A percentile compares a stretch with the other conserved stretches of the same genome.
These are phyloP conservation scores for Podotricha telesiphe DNA, from an alignment of 2,888 invertebrate species.

Conservation along the genomic window DNA sequence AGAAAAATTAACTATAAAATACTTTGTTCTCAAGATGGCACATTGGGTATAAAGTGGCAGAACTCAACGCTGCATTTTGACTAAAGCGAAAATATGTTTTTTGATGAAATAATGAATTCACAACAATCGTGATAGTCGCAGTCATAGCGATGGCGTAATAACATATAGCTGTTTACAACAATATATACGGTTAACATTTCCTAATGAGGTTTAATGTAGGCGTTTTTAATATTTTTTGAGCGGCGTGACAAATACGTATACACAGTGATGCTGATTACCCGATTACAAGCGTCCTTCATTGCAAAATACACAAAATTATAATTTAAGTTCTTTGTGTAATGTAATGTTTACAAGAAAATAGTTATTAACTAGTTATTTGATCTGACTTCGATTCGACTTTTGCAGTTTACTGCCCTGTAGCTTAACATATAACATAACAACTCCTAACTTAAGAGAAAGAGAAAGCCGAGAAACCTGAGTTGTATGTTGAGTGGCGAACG, in stretches of 20 bases:
- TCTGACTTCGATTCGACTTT: too few relatives aligned
- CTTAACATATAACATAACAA: too few relatives aligned
- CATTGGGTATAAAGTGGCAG: too few relatives aligned
- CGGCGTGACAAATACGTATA: constrained; percentile 17
- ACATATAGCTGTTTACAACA: not conserved
- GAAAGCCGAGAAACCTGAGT: too few relatives aligned
- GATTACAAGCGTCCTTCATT: constrained; percentile 12
- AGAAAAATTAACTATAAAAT: too few relatives aligned
- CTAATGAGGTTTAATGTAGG: constrained; percentile 1
- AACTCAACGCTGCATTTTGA: too few relatives aligned
- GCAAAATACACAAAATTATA: not conserved
- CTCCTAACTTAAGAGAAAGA: too few relatives aligned
- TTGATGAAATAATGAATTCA: not conserved
- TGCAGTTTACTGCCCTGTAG: too few relatives aligned
- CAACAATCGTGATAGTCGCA: not conserved
- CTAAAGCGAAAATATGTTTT: not conserved
- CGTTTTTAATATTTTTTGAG: constrained; percentile 13
- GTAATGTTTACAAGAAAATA: not conserved
- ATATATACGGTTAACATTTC: not conserved
- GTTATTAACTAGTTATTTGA: not conserved
- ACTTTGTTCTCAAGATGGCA: too few relatives aligned
- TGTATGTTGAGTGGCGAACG: too few relatives aligned
- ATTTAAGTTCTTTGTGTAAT: not conserved
- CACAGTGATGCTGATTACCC: constrained; percentile 19
- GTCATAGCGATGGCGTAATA: not conserved